phyloP scores from a whole-genome alignment of 2,888 invertebrate species.

The Agonopterix heracliana region DNA sequence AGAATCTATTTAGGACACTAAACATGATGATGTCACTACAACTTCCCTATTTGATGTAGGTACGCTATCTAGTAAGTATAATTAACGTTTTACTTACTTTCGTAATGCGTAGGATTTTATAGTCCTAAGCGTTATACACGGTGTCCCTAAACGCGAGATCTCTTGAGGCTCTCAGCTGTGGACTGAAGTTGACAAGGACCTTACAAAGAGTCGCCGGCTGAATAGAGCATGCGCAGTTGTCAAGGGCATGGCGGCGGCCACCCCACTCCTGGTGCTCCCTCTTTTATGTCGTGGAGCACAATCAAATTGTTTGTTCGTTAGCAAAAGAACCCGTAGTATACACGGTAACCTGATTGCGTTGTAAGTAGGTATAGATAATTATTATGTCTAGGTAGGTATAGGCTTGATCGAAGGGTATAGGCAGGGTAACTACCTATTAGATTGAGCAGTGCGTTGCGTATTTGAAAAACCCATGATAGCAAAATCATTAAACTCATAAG shows the following conservation, averaged over 20 bases:
- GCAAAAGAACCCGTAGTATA: slow-evolving; percentile 28
- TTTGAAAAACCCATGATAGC: too few species aligned
- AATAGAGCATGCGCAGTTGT: slow-evolving; percentile 64
- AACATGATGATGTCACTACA: too few species aligned
- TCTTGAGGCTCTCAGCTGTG: slow-evolving; percentile 50
- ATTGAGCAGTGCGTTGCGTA: too few species aligned
- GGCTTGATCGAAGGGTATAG: too few species aligned
- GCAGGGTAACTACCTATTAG: too few species aligned
- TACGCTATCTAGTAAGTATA: too few species aligned
- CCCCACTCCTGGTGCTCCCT: slow-evolving; percentile 39
- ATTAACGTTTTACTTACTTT: slow-evolving; percentile 48
- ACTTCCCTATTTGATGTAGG: too few species aligned
- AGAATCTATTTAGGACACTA: too few species aligned
- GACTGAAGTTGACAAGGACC: slow-evolving; percentile 59
- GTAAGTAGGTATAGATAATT: too few species aligned
- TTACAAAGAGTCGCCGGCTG: slow-evolving; percentile 32
- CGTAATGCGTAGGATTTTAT: slow-evolving; percentile 58
- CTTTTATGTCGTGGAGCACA: slow-evolving; percentile 33
- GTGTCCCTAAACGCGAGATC: slow-evolving; percentile 24
- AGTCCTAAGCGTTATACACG: slow-evolving; percentile 43
- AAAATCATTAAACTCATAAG: too few species aligned
- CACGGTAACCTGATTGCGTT: slow-evolving; percentile 1
- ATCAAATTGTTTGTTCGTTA: slow-evolving; percentile 39
- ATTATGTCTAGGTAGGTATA: too few species aligned
- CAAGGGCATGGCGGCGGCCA: slow-evolving; percentile 28